Evolutionary conservation across 2,888 invertebrate genomes (phyloP), one percentile per base, ranked within the genome.

Genomic region (Diarsia rubi): DNA sequence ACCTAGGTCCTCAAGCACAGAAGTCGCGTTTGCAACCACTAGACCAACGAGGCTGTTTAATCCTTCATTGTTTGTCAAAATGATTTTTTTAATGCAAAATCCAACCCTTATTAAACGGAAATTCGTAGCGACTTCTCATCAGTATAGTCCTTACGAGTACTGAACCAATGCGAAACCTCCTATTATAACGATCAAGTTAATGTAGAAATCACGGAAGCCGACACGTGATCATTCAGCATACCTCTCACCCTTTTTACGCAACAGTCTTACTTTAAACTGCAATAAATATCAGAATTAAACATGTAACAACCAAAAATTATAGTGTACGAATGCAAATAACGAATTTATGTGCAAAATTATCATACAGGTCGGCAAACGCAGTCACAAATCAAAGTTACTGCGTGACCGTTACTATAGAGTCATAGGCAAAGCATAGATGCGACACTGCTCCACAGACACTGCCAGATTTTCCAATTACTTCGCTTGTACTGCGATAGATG

Each of bases 311-410:
- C 80, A 76, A 82, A 80, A 82, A 82, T 83, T 80, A 83, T 65
- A 83, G 77, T 52, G 62, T 73, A 63, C 77, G n/a, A 83, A 73
- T 83, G 76, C 67, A 77, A 83, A 73, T 83, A 76, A 47, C 62
- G 54, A 52, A 82, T 82, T 70, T 80, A 82, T 82, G 77, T 62
- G 31, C 68, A 73, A 77, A 72, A 80, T 82, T 82, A 80, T 83
- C 80, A 71, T 73, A 80, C 44, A 68, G 64, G 69, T 67, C 62
- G 47, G 69, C 60, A n/a, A 80, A 60, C 72, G 69, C n/a, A 69
- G 77, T 59, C 24, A 82, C 81, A 80, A 82, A 83, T 82, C 82
- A 83, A 80, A 70, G 60, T 73, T 47, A 68, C 71, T 74, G 69
- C 72, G 74, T 78, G 84, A 78, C 74, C 78, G 24, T 64, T 71